phyloP scores from a whole-genome alignment of 23 tunicate genomes.

The Diplosoma virens region DNA sequence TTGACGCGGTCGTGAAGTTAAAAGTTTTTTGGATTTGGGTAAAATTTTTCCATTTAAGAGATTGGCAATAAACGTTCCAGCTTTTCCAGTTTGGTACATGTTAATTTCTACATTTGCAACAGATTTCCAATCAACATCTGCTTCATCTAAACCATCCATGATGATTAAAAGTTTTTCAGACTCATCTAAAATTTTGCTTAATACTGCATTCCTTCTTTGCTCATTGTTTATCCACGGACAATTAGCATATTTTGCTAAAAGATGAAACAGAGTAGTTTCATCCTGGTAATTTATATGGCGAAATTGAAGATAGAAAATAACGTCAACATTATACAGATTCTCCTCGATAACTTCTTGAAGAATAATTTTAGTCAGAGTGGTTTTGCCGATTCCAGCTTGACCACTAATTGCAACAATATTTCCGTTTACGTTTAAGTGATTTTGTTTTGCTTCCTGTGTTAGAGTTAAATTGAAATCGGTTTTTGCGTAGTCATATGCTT shows the following conservation, averaged over 20 bases:
- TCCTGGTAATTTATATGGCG: background rate
- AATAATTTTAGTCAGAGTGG: background rate
- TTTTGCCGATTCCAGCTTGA: no score
- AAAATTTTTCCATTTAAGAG: background rate
- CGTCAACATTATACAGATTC: background rate
- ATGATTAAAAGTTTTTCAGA: background rate
- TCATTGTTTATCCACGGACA: background rate
- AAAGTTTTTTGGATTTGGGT: background rate
- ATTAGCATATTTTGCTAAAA: background rate
- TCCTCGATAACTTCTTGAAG: background rate
- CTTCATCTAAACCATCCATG: background rate
- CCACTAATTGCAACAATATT: background rate
- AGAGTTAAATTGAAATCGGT: background rate
- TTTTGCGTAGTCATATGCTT: background rate
- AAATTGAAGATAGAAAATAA: background rate
- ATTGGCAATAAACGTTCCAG: background rate
- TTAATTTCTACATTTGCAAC: no score
- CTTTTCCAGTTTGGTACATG: no score
- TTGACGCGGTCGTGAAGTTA: background rate
- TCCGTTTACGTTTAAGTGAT: background rate
- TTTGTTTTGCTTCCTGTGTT: background rate
- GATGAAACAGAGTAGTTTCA: background rate
- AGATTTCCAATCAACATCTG: no score
- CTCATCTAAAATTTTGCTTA: background rate
- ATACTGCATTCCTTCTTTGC: background rate